Conservation (phyloP, 2,888 invertebrate genomes). For the Scrobipalpa costella region DNA sequence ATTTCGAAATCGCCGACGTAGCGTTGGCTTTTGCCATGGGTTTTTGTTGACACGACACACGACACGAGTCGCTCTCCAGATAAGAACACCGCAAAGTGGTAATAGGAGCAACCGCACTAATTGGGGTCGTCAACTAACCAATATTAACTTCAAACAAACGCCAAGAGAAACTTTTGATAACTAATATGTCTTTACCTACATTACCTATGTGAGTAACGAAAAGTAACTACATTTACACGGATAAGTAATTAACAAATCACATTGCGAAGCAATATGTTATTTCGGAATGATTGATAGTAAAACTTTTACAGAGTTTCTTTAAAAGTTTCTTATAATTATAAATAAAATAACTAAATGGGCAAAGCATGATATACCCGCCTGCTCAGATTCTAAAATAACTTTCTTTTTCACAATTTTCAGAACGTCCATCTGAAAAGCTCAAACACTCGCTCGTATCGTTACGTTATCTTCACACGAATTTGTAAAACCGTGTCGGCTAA, state of each 20-base stretch:
- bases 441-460: background rate
- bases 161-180: too few relatives aligned
- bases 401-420: background rate
- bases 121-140: conserved; percentile 8
- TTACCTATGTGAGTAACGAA: too few relatives aligned
- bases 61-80: background rate
- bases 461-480: background rate
- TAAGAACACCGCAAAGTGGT: conserved; percentile 18
- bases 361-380: background rate
- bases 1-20: conserved; percentile 11
- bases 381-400: background rate
- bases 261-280: too few relatives aligned
- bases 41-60: background rate
- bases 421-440: conserved; percentile 5
- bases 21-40: background rate
- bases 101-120: conserved; percentile 15
- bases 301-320: too few relatives aligned
- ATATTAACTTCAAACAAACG: background rate
- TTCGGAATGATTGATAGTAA: too few relatives aligned
- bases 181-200: too few relatives aligned
- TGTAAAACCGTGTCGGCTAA: conserved; percentile 1
- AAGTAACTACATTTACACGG: too few relatives aligned
- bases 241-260: too few relatives aligned
- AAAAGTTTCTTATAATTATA: too few relatives aligned
- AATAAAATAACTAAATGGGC: background rate